phyloP scores from a whole-genome alignment of 2,797 vertebrate species.

The Epinephelus awoara region DNA sequence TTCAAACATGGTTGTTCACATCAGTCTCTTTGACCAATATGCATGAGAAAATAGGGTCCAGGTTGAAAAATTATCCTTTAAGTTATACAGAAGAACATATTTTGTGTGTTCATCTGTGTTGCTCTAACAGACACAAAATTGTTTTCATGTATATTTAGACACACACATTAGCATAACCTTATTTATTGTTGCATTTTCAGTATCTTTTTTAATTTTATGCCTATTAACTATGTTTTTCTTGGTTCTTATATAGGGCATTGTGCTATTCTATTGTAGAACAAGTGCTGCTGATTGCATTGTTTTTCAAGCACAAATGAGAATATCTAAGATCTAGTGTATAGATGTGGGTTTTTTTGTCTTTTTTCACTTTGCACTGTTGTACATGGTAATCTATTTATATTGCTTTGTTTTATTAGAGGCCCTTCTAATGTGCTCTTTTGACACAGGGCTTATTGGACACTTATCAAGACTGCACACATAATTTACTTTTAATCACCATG shows the following conservation, averaged over 20 bases:
- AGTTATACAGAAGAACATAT: background rate
- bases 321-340: constrained; percentile 16
- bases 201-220: background rate
- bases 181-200: constrained; percentile 14
- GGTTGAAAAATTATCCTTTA: background rate
- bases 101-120: constrained; percentile 13
- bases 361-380: constrained; percentile 10
- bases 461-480: constrained; percentile 40
- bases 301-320: constrained; percentile 31
- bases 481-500: constrained; percentile 54
- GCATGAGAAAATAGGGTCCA: no score
- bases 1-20: no score
- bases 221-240: constrained; percentile 1
- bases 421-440: constrained; percentile 40
- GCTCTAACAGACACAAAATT: background rate
- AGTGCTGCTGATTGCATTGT: background rate
- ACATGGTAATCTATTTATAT: constrained; percentile 43
- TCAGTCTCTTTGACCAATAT: no score
- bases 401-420: constrained; percentile 39
- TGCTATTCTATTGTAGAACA: background rate
- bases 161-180: constrained; percentile 11
- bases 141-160: constrained; percentile 20
- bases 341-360: constrained; percentile 19
- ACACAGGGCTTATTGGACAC: constrained; percentile 37
- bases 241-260: constrained; percentile 11